A percentile compares a stretch with the other conserved stretches of the same genome.
Conservation (phyloP, 2,888 invertebrate genomes). For the Drymonia ruficornis region DNA sequence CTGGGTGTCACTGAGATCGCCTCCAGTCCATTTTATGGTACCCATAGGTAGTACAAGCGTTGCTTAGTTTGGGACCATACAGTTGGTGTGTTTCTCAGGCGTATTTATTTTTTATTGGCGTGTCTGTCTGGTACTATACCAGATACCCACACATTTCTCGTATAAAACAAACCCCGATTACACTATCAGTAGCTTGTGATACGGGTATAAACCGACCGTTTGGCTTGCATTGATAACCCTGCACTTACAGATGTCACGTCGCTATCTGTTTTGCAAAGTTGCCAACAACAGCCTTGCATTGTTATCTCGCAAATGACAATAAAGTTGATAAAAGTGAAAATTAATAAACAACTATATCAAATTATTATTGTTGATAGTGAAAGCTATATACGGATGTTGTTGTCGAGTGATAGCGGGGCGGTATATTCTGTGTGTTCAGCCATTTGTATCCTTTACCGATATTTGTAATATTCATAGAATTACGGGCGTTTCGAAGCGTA, state of each 20-base stretch:
- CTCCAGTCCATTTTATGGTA: too few species aligned
- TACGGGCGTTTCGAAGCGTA: too few species aligned
- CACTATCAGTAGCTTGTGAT: constrained; percentile 50
- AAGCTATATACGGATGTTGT: constrained; percentile 32
- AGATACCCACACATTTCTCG: constrained; percentile 17
- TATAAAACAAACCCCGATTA: constrained; percentile 55
- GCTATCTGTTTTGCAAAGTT: constrained; percentile 70
- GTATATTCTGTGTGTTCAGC: background rate
- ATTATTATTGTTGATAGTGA: constrained; percentile 34
- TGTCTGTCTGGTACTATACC: background rate
- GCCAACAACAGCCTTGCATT: constrained; percentile 49
- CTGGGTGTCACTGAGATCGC: too few species aligned
- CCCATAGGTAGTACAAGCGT: too few species aligned
- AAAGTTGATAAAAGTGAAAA: constrained; percentile 40
- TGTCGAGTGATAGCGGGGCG: constrained; percentile 8
- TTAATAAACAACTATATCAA: constrained; percentile 51
- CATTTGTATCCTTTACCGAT: background rate
- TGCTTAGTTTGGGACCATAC: too few species aligned
- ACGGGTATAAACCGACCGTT: constrained; percentile 60
- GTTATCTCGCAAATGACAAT: constrained; percentile 41
- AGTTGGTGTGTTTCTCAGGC: too few species aligned
- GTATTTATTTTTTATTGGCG: too few species aligned
- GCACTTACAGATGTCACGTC: constrained; percentile 63
- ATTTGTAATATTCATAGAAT: too few species aligned
- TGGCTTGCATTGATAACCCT: constrained; percentile 73